phyloP scores from a whole-genome alignment of 2,113 vertebrate species.

The Leucosticte australis region DNA sequence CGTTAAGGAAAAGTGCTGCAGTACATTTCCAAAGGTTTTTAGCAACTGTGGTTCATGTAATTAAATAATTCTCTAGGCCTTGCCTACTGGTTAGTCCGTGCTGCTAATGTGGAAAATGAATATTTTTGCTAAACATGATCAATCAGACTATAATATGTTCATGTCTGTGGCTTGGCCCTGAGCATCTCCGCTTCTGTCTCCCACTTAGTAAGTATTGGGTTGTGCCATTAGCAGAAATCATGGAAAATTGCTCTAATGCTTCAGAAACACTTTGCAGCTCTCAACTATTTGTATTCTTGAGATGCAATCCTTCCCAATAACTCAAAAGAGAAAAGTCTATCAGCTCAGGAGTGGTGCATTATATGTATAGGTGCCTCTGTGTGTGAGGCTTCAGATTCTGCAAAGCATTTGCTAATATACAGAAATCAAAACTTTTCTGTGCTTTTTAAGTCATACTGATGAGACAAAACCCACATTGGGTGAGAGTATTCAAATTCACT shows the following conservation, averaged over 20 bases:
- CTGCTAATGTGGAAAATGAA: not conserved
- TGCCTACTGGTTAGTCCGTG: not conserved
- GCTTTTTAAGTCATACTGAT: not conserved
- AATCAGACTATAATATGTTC: not conserved
- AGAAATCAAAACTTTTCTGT: not conserved
- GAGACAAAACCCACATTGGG: not conserved
- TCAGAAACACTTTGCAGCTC: not conserved
- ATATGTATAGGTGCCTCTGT: not conserved
- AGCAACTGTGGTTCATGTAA: not conserved
- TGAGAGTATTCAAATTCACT: not conserved
- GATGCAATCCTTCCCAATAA: not conserved
- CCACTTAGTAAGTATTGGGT: not conserved
- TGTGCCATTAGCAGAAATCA: not conserved
- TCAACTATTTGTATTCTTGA: not conserved
- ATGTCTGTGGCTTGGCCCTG: not conserved
- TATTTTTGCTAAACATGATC: not conserved
- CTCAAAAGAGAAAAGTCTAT: not conserved
- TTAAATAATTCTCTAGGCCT: not conserved
- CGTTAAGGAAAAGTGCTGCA: not conserved
- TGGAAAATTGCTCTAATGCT: not conserved
- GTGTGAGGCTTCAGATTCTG: not conserved
- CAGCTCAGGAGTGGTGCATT: not conserved
- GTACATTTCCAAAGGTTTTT: not conserved
- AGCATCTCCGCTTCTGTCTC: not conserved
- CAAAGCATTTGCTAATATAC: not conserved